Conservation (phyloP, 2,113 vertebrate genomes). For the Paramisgurnus dabryanus region DNA sequence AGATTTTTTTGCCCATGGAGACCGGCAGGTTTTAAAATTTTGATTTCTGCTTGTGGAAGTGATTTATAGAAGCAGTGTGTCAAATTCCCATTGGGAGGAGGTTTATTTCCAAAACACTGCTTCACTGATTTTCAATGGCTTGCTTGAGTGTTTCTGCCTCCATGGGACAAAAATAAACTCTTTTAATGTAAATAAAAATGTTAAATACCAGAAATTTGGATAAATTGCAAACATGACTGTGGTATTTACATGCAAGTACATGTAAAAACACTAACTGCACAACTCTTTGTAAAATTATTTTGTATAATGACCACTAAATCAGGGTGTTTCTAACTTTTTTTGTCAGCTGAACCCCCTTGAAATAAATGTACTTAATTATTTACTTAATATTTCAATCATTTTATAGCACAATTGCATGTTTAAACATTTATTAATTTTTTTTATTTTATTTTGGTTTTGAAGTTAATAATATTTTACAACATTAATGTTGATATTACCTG, state of each 20-base stretch:
- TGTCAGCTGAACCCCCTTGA: no score
- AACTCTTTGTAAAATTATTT: no score
- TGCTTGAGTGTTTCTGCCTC: conserved; percentile 11
- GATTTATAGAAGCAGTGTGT: conserved; percentile 50
- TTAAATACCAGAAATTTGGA: conserved; percentile 15
- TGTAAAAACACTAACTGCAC: background rate
- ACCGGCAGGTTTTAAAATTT: conserved; percentile 45
- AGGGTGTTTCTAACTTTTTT: no score
- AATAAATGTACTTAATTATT: no score
- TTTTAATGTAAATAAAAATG: conserved; percentile 36
- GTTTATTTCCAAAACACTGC: conserved; percentile 48
- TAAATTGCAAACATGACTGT: conserved; percentile 22
- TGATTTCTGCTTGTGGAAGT: conserved; percentile 51
- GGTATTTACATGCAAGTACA: background rate
- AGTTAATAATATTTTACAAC: no score
- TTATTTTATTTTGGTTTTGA: no score
- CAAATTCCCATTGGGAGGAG: conserved; percentile 40
- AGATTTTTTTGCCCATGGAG: conserved; percentile 29
- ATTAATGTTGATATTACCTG: no score
- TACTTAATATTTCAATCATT: no score
- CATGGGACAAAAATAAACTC: conserved; percentile 20
- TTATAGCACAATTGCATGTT: no score
- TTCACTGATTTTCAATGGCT: conserved; percentile 49
- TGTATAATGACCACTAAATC: no score
- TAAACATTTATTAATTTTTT: no score